Base-by-base conservation (phyloP, 2,888 invertebrate species). In the Polyommatus iphigenia region DNA sequence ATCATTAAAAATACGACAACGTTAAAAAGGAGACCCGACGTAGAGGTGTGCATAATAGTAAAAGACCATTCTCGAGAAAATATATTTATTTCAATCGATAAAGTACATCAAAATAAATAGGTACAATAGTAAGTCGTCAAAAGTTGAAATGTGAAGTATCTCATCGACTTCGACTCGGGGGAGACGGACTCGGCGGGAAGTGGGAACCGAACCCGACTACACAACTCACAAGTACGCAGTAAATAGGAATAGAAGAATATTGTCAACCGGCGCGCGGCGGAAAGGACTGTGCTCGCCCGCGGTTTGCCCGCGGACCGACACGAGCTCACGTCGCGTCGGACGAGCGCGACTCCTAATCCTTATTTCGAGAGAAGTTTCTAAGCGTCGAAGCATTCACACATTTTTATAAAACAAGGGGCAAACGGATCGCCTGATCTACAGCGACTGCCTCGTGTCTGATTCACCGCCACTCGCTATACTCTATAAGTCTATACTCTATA, bases 101-200 rank as follows among this genome's bases (percentile, higher is more conserved):
- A 67, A 32, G 15, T 67, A 67, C 67, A 67, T 67, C 67, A 67
- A 67, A 67, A 67, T 67, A 32, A 67, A 67, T 67, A 29, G 67
- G 67, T 67, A 67, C 62, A 67, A 67, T 29, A 62, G 20, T 67
- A 67, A 62, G 10, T 67, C 15, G 29, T 67, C 67, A 32, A 67
- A 67, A 67, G 67, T 67, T 67, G 18, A 32, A 67, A 15, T 6
- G 62, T 62, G 62, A 24, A 24, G 15, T 59, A 5, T 24, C 62
- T 59, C 59, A 20, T 20, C n/a, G 20, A 8, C 20, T 8, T 24
- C 24, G n/a, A 57, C 57, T 7, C 20, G 6, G 59, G 2, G 59
- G 7, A 20, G 24, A 7, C n/a, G n/a, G 20, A 20, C 62, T 24
- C 24, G 10, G 13, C 24, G 62, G 62, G 10, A 1, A 20, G 18